Base-by-base conservation (phyloP, 2,797 vertebrate genomes). In the Pygocentrus nattereri region DNA sequence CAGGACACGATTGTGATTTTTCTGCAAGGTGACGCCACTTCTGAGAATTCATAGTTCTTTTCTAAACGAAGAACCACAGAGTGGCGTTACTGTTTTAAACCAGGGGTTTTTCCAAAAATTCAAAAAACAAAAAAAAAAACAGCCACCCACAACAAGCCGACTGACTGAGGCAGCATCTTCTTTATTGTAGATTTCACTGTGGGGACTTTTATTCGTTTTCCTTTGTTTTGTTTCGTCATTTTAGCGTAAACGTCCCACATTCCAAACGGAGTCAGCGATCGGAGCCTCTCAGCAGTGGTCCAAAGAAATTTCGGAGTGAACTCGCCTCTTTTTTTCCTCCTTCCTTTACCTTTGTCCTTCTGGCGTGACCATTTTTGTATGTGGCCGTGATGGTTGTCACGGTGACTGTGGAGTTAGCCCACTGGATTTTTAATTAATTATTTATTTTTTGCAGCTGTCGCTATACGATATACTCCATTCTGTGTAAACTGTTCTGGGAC, bases 391-490 rank as follows among this genome's bases (percentile, higher is more conserved):
- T 93, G 93, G 5, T 67, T 12, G 58, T 38, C 52, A 67, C 94
- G 95, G 94, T 54, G 52, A 58, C 74, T 61, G 58, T 56, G 47
- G 18, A 21, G 15, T 19, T 44, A 34, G 70, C 52, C 71, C 34
- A 56, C 62, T 68, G 64, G 41, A n/a, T n/a, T n/a, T n/a, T n/a
- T 41, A 50, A n/a, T n/a, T n/a, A n/a, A n/a, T 68, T 23, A 30
- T 25, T 19, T 21, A 25, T 25, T 18, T 38, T 71, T 12, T 13
- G 25, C 49, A 16, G 56, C 50, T 3, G 38, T 92, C 91, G 94
- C 95, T 96, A 98, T 94, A 97, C 96, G 0, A 96, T 94, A 80
- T 93, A 96, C 83, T 97, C 96, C 94, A 93, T 94, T 74, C 96
- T 92, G 86, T 95, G 96, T 30, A 93, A 87, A 80, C 96, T 96